Base-by-base conservation (phyloP, 2,888 invertebrate species). In the Leucania comma region DNA sequence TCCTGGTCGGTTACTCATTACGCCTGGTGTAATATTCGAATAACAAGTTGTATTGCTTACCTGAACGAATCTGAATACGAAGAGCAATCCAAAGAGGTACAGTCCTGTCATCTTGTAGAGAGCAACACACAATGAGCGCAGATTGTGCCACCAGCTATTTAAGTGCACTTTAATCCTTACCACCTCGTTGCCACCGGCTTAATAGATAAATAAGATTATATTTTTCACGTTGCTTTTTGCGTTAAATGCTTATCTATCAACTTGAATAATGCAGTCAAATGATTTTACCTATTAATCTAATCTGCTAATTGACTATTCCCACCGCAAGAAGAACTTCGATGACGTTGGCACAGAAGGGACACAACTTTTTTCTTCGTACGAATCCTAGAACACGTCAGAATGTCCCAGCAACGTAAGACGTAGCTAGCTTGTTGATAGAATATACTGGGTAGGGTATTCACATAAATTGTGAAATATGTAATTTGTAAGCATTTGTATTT, bases 201-300 rank as follows among this genome's bases (percentile, higher is more conserved):
- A 68, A n/a, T 24, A 76, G 75, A 76, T 75, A 76, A 4, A 66
- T 29, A 24, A 6, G 22, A 29, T 53, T 48, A 75, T 75, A n/a
- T n/a, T n/a, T n/a, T n/a, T n/a, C n/a, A n/a, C 1, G 51, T 64
- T 56, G 32, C 17, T 73, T 73, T 64, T 46, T 6, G 2, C 8
- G 42, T 48, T 71, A 29, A 29, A 10, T 62, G 3, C n/a, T 35
- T 54, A 68, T 68, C 68, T 67, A 3, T 38, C 26, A 38, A 17
- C 5, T 0, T 51, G 26, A 17, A 4, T 26, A 22, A 51, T 51
- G 66, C n/a, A n/a, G 26, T 14, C 8, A 63, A 48, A n/a, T 24
- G 20, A 14, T 26, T 9, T n/a, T 35, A 35, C 24, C 24, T 63
- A 50, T 12, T 17, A 3, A 26, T 10, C 20, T 1, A 51, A 35